Percentiles rank a stretch among this genome's conserved stretches.
Evolutionary conservation across 2,113 vertebrate species (phyloP).

Genomic region (Salvelinus sp.): DNA sequence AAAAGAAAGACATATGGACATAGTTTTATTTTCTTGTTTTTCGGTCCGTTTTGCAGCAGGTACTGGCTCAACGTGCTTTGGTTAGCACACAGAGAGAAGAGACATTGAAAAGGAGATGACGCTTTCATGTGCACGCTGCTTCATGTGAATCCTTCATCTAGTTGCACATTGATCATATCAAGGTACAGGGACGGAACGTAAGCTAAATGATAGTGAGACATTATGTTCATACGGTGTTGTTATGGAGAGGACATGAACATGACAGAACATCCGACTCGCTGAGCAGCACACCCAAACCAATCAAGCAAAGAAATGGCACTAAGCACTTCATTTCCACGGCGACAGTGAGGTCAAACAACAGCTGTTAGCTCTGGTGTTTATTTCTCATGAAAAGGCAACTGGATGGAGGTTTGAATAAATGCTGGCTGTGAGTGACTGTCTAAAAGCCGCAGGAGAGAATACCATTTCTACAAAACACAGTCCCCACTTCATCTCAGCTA

Average conservation of each 20-base stretch:
- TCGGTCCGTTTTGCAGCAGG: neutral
- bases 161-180: neutral
- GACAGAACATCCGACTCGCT: neutral
- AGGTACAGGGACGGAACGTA: too few relatives aligned
- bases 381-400: constrained; percentile 45
- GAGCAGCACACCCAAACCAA: constrained; percentile 16
- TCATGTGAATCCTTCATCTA: neutral
- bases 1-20: neutral
- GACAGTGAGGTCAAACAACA: constrained; percentile 26
- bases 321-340: constrained; percentile 15
- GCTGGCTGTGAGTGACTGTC: constrained; percentile 14
- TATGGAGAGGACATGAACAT: constrained; percentile 6
- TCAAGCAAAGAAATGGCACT: constrained; percentile 32
- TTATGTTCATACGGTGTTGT: neutral
- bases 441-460: constrained; percentile 28
- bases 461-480: constrained; percentile 53
- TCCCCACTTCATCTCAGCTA: constrained; percentile 26
- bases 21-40: neutral
- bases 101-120: neutral
- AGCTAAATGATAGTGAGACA: too few relatives aligned
- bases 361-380: constrained; percentile 44
- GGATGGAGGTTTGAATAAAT: constrained; percentile 39
- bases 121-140: neutral
- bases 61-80: neutral
- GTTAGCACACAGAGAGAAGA: neutral